These are phyloP conservation scores for Papilio elwesi DNA, from an alignment of 2,888 invertebrate species.

Conservation along the genomic window DNA sequence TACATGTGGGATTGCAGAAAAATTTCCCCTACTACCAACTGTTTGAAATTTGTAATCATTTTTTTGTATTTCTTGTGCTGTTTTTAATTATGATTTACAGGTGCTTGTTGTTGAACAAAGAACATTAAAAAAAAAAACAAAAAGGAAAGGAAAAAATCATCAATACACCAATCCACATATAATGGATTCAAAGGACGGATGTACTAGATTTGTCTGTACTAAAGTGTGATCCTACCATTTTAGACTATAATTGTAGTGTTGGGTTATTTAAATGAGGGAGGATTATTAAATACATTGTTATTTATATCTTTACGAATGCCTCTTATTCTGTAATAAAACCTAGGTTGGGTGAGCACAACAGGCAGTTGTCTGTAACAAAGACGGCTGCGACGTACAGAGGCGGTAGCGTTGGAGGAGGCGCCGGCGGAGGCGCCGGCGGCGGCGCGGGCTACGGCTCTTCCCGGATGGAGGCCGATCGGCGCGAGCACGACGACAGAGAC, in stretches of 20 bases:
- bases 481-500: conserved; percentile 77
- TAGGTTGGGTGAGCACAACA: conserved; percentile 77
- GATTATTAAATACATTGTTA: too few relatives aligned
- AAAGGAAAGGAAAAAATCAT: not conserved
- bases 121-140: too few relatives aligned
- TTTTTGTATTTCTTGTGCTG: not conserved
- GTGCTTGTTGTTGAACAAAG: not conserved
- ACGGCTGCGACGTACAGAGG: conserved; percentile 48
- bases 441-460: conserved; percentile 60
- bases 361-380: conserved; percentile 54
- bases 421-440: conserved; percentile 49
- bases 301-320: not conserved
- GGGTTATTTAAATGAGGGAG: too few relatives aligned
- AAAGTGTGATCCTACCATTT: too few relatives aligned
- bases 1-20: too few relatives aligned
- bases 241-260: too few relatives aligned
- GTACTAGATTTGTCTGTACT: too few relatives aligned
- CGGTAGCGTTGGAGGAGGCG: conserved; percentile 51
- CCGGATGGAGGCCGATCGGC: conserved; percentile 66
- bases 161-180: too few relatives aligned
- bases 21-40: too few relatives aligned
- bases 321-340: not conserved
- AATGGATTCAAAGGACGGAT: too few relatives aligned
- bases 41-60: too few relatives aligned
- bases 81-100: not conserved